A percentile compares a stretch with the other conserved stretches of the same genome.
Evolutionary conservation across 2,797 vertebrate genomes (phyloP).

Genomic region (Micromesistius poutassou): DNA sequence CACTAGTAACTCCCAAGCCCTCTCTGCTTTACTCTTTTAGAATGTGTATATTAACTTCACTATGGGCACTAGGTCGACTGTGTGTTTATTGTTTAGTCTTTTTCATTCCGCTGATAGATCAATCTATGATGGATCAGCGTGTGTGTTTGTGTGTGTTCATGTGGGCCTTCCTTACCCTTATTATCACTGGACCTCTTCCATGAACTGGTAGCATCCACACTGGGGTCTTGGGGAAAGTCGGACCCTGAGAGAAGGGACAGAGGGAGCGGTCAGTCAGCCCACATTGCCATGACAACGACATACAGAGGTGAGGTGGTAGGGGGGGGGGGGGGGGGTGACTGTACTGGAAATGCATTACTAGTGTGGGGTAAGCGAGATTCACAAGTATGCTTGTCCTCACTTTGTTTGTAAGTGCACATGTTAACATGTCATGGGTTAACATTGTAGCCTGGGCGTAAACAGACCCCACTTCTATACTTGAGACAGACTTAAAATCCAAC

Average conservation of each 20-base stretch:
- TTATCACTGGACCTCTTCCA: conserved; percentile 88
- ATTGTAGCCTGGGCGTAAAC: not conserved
- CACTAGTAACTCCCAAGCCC: no score
- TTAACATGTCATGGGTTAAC: not conserved
- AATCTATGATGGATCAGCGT: not conserved
- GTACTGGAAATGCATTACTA: no score
- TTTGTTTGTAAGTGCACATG: not conserved
- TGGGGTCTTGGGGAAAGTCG: conserved; percentile 78
- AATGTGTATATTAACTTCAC: no score
- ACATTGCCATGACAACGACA: not conserved
- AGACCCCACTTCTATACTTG: no score
- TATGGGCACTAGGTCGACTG: no score
- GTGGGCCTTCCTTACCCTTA: conserved; percentile 50
- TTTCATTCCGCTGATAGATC: no score
- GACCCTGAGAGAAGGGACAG: conserved; percentile 74
- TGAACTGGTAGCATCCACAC: conserved; percentile 78
- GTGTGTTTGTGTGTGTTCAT: not conserved
- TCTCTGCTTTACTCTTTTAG: no score
- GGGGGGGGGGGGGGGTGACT: no score
- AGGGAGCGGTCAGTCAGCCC: conserved; percentile 31
- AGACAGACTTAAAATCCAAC: no score
- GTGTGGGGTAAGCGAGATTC: no score
- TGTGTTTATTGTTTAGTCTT: no score
- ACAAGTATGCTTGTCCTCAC: no score
- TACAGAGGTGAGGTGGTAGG: not conserved